Evolutionary conservation across 2,113 vertebrate genomes (phyloP).

Genomic region (Bubalus kerabau): DNA sequence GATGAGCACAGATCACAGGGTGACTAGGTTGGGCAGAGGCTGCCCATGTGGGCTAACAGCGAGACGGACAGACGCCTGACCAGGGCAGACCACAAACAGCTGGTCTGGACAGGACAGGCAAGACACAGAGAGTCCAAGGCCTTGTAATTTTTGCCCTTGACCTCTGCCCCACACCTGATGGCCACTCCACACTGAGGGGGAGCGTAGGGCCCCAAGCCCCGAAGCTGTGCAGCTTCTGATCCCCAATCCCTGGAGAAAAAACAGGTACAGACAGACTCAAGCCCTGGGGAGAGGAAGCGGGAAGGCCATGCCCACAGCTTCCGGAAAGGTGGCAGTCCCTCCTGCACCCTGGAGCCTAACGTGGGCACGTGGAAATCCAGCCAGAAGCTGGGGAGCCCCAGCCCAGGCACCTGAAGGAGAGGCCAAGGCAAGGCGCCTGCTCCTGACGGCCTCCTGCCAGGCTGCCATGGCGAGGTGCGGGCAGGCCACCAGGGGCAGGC

Average conservation of each 20-base stretch:
- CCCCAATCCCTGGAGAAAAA: background rate
- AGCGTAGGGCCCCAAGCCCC: background rate
- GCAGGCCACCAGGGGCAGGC: constrained; percentile 39
- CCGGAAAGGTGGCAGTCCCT: background rate
- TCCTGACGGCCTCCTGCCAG: background rate
- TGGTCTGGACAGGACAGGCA: background rate
- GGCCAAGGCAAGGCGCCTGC: background rate
- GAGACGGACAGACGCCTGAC: background rate
- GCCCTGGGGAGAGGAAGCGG: background rate
- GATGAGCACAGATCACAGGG: background rate
- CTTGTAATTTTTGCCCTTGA: background rate
- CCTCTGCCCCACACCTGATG: background rate
- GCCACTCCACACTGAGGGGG: background rate
- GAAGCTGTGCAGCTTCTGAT: background rate
- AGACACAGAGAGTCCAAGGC: background rate
- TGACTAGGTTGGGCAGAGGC: background rate
- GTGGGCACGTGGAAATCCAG: background rate
- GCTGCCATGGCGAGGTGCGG: background rate
- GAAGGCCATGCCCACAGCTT: background rate
- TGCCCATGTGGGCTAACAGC: background rate
- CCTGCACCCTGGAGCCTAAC: background rate
- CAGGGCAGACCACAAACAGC: background rate
- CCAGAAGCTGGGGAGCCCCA: background rate
- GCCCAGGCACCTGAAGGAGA: background rate
- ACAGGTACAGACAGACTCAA: background rate